Percentiles rank a stretch among this genome's conserved stretches.
These are phyloP conservation scores for Chelidonichthys spinosus DNA, from an alignment of 2,797 vertebrate species.

Conservation along the genomic window DNA sequence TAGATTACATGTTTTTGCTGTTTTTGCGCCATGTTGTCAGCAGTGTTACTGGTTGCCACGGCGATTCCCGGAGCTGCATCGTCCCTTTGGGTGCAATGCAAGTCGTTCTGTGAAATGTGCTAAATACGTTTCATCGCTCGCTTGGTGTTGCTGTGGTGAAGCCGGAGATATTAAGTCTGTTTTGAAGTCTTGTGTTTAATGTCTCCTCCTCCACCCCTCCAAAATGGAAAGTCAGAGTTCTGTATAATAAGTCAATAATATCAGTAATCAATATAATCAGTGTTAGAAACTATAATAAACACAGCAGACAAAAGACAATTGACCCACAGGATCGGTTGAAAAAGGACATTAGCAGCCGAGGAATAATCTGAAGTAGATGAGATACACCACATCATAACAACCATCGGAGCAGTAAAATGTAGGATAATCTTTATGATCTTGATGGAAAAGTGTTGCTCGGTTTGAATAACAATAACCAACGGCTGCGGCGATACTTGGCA, in stretches of 20 bases:
- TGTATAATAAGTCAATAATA: constrained; percentile 43
- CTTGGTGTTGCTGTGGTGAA: background rate
- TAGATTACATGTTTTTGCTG: too few species aligned
- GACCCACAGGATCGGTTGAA: constrained; percentile 39
- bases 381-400: constrained; percentile 10
- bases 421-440: constrained; percentile 46
- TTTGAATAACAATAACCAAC: constrained; percentile 14
- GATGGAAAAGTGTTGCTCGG: constrained; percentile 36
- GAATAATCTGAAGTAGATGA: constrained; percentile 21
- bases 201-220: background rate
- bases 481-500: constrained; percentile 4
- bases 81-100: background rate
- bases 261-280: background rate
- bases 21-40: background rate
- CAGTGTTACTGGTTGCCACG: background rate
- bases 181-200: constrained; percentile 12
- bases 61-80: constrained; percentile 6
- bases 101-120: background rate
- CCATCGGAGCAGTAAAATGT: background rate
- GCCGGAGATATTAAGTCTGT: constrained; percentile 20
- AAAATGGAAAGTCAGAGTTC: constrained; percentile 33
- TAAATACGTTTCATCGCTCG: constrained; percentile 15
- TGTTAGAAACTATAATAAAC: constrained; percentile 42
- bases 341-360: constrained; percentile 9
- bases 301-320: constrained; percentile 26